Conservation (phyloP, 2,113 vertebrate genomes). For the Ailuropoda melanoleuca region DNA sequence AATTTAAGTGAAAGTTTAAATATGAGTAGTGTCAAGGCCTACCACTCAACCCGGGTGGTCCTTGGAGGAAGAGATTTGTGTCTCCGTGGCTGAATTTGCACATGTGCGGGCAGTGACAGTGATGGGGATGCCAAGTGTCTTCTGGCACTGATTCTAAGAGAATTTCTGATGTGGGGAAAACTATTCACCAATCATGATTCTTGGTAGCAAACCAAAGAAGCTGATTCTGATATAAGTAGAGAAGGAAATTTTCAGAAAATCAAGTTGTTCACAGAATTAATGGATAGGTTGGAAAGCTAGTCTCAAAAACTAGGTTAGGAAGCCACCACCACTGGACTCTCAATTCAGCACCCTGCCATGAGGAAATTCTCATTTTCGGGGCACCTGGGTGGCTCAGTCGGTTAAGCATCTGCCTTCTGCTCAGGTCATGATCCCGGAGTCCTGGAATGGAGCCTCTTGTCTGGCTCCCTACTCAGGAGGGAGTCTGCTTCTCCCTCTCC, state of each 20-base stretch:
- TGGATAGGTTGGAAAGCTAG: not conserved
- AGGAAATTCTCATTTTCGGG: not conserved
- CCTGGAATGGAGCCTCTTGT: no score
- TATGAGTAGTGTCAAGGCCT: not conserved
- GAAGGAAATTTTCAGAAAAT: not conserved
- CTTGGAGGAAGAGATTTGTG: fast-evolving
- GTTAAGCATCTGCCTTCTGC: no score
- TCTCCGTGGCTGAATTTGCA: not conserved
- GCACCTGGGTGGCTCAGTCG: no score
- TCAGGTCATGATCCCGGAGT: no score
- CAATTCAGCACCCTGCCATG: not conserved
- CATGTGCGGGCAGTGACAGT: fast-evolving
- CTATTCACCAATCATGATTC: not conserved
- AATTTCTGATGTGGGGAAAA: not conserved
- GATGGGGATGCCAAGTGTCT: not conserved
- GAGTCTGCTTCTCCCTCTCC: not conserved
- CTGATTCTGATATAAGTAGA: conserved; percentile 4
- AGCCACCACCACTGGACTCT: not conserved
- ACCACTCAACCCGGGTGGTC: not conserved
- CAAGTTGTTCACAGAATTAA: not conserved
- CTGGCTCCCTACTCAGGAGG: no score
- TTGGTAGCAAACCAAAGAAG: conserved; percentile 28
- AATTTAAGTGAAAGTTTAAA: conserved; percentile 14
- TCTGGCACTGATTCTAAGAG: not conserved
- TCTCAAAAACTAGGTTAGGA: not conserved